A percentile compares a stretch with the other conserved stretches of the same genome.
Evolutionary conservation across 1,140 invertebrate genomes (phyloP).

Genomic region (Bombus waltoni): DNA sequence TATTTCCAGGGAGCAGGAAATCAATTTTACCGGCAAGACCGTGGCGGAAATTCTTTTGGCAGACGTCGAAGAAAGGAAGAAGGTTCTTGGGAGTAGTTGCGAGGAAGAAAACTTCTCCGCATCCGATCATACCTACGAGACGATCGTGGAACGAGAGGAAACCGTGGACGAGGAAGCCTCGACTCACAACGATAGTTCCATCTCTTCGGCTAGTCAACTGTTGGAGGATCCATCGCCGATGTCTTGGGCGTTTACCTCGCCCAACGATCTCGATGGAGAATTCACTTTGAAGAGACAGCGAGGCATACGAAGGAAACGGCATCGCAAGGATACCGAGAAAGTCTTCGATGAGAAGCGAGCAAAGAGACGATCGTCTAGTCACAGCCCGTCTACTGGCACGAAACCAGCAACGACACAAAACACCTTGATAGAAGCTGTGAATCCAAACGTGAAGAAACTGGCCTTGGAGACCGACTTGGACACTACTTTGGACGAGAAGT

Average conservation of each 20-base stretch:
- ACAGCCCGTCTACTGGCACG: slow-evolving; percentile 63
- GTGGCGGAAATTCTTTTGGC: slow-evolving; percentile 77
- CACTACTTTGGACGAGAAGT: slow-evolving; percentile 66
- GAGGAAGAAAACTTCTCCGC: slow-evolving; percentile 27
- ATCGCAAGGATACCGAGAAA: slow-evolving; percentile 72
- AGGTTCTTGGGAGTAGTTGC: slow-evolving; percentile 58
- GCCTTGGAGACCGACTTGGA: slow-evolving; percentile 79
- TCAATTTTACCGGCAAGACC: slow-evolving; percentile 68
- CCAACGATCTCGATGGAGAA: slow-evolving; percentile 77
- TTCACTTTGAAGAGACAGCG: slow-evolving; percentile 81
- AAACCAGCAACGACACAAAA: slow-evolving; percentile 35
- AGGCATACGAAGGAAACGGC: slow-evolving; percentile 79
- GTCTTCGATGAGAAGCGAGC: slow-evolving; percentile 66
- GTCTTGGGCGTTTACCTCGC: slow-evolving; percentile 78
- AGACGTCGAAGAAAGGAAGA: slow-evolving; percentile 73
- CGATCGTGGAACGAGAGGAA: slow-evolving; percentile 61
- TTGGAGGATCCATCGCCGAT: slow-evolving; percentile 80
- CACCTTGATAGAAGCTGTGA: slow-evolving; percentile 74
- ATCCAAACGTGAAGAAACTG: slow-evolving; percentile 77
- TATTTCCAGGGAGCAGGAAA: slow-evolving; percentile 70
- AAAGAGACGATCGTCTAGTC: slow-evolving; percentile 67
- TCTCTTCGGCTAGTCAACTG: slow-evolving; percentile 80
- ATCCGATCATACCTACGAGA: slow-evolving; percentile 72
- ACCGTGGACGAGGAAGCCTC: slow-evolving; percentile 43
- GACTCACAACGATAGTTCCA: slow-evolving; percentile 78